These are phyloP conservation scores for Sturmia bella DNA, from an alignment of 2,888 invertebrate species.

Conservation along the genomic window DNA sequence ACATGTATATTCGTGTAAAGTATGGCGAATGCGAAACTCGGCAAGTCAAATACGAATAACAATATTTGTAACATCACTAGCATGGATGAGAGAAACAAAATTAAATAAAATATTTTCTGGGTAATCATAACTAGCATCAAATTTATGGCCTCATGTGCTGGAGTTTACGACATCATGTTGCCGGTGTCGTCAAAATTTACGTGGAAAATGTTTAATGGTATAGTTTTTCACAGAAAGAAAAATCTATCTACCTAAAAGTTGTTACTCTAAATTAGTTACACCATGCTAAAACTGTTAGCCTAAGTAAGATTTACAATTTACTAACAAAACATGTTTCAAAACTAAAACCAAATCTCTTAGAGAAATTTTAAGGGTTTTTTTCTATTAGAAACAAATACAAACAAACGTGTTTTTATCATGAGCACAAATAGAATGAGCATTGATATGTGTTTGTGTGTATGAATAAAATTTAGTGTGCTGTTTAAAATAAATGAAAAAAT, in stretches of 20 bases:
- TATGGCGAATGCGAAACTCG: too few species aligned
- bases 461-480: constrained; percentile 36
- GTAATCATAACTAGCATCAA: constrained; percentile 56
- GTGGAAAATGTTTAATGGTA: constrained; percentile 53
- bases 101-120: constrained; percentile 35
- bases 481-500: constrained; percentile 27
- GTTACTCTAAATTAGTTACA: constrained; percentile 60
- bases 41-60: too few species aligned
- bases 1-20: too few species aligned
- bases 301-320: not conserved
- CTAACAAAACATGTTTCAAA: constrained; percentile 42
- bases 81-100: constrained; percentile 34
- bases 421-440: constrained; percentile 1
- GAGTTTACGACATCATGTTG: constrained; percentile 27
- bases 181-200: constrained; percentile 38
- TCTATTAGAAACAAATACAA: constrained; percentile 25
- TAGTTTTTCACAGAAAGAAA: constrained; percentile 29
- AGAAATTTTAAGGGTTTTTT: constrained; percentile 21
- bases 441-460: constrained; percentile 46
- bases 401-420: constrained; percentile 29
- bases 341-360: constrained; percentile 30
- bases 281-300: not conserved
- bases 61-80: too few species aligned
- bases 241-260: constrained; percentile 46
- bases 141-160: constrained; percentile 51